phyloP scores from a whole-genome alignment of 1,140 invertebrate genomes.

The Psix sp. region DNA sequence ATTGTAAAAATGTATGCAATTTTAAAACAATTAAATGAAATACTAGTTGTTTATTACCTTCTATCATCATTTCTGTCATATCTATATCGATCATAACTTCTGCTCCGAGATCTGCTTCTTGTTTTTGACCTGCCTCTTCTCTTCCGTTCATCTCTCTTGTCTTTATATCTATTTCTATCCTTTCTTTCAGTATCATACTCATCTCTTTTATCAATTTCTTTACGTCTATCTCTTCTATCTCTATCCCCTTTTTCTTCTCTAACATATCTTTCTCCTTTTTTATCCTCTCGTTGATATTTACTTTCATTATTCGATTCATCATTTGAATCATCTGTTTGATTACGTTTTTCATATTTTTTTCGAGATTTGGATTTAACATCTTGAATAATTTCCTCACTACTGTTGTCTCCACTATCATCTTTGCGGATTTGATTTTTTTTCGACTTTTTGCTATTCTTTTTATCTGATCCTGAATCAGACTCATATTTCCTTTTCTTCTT shows the following conservation, averaged over 20 bases:
- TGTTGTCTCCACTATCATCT: neutral
- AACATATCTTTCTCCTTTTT: neutral
- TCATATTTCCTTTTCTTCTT: constrained; percentile 10
- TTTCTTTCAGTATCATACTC: neutral
- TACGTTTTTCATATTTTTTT: neutral
- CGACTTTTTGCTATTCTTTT: neutral
- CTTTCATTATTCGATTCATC: neutral
- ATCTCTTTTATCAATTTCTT: constrained; percentile 8
- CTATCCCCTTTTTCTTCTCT: neutral
- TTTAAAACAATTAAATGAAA: constrained; percentile 1
- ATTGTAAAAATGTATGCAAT: too few relatives aligned
- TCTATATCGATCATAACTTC: neutral
- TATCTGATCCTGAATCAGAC: neutral
- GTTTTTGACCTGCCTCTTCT: constrained; percentile 3
- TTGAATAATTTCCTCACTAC: neutral
- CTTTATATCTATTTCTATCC: constrained; percentile 24
- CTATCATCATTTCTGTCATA: constrained; percentile 17
- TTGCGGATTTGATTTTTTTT: neutral
- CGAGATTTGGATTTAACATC: neutral
- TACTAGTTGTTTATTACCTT: constrained; percentile 5
- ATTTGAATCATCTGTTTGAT: too few relatives aligned
- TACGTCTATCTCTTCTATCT: neutral
- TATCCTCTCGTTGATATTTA: constrained; percentile 4
- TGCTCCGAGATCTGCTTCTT: neutral
- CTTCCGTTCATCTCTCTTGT: constrained; percentile 22